Conservation (phyloP, 1,140 invertebrate species). For the Phenacoccus solenopsis region DNA sequence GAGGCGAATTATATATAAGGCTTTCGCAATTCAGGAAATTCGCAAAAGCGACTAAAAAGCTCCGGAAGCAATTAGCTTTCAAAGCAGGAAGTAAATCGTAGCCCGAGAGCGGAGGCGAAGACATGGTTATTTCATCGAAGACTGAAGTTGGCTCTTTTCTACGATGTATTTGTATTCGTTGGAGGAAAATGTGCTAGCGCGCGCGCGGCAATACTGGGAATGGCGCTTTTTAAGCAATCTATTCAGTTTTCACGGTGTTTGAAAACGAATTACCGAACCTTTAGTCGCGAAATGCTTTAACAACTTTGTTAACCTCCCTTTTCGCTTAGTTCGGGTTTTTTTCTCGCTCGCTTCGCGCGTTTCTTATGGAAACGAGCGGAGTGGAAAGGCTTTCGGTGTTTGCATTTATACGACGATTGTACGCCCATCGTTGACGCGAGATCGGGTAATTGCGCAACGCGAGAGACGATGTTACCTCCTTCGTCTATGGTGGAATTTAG, state of each 20-base stretch:
- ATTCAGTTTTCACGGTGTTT: conserved; percentile 1
- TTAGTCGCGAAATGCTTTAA: too few relatives aligned
- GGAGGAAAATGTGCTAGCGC: neutral
- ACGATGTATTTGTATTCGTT: neutral
- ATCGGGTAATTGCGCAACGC: too few relatives aligned
- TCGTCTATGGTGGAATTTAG: too few relatives aligned
- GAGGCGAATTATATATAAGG: neutral
- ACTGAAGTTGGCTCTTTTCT: neutral
- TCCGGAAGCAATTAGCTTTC: conserved; percentile 1
- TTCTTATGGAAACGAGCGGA: too few relatives aligned
- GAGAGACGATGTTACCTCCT: too few relatives aligned
- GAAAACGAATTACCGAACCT: neutral
- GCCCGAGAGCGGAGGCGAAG: neutral
- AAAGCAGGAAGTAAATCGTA: conserved; percentile 1
- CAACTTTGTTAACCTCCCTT: too few relatives aligned
- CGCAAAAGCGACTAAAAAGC: conserved; percentile 1
- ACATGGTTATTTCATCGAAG: neutral
- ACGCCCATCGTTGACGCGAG: too few relatives aligned
- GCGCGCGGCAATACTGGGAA: neutral
- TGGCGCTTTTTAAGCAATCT: neutral
- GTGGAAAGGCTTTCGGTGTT: too few relatives aligned
- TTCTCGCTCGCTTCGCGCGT: too few relatives aligned
- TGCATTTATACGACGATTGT: too few relatives aligned
- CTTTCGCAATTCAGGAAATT: conserved; percentile 1
- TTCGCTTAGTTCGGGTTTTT: too few relatives aligned